Evolutionary conservation across 2,888 invertebrate species (phyloP).

Genomic region (Sinohyriopsis cumingii): DNA sequence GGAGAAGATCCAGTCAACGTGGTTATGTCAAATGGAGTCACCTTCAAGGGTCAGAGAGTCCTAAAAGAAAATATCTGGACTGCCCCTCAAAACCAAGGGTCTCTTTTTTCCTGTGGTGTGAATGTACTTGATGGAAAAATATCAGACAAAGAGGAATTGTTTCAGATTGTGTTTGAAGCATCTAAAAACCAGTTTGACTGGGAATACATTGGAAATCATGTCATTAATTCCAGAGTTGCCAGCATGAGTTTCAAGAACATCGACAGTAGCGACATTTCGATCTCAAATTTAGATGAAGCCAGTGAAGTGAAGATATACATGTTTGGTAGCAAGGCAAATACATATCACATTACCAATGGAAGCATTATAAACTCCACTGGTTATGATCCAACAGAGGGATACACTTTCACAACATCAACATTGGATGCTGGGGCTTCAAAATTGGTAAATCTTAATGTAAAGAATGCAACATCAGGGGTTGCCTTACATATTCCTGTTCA

Average conservation of each 20-base stretch:
- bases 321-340: slow-evolving; percentile 10
- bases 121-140: slow-evolving; percentile 11
- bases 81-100: too few relatives aligned
- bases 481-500: slow-evolving; percentile 43
- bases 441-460: slow-evolving; percentile 22
- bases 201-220: slow-evolving; percentile 22
- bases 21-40: too few relatives aligned
- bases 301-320: slow-evolving; percentile 36
- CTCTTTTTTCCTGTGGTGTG: too few relatives aligned
- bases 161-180: slow-evolving; percentile 38
- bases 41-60: slow-evolving; percentile 3
- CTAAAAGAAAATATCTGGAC: slow-evolving; percentile 1
- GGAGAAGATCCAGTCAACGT: slow-evolving; percentile 31
- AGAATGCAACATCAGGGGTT: slow-evolving; percentile 11
- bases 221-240: slow-evolving; percentile 38
- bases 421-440: slow-evolving; percentile 16
- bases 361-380: slow-evolving; percentile 28
- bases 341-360: slow-evolving; percentile 17
- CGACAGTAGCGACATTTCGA: slow-evolving; percentile 37
- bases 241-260: slow-evolving; percentile 43
- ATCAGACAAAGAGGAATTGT: slow-evolving; percentile 24
- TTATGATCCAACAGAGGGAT: slow-evolving; percentile 40
- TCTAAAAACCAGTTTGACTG: slow-evolving; percentile 46
- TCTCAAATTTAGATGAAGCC: slow-evolving; percentile 30
- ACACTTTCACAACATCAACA: slow-evolving; percentile 21